Base-by-base conservation (phyloP, 2,888 invertebrate species). In the Hirtodrosophila alboralis region DNA sequence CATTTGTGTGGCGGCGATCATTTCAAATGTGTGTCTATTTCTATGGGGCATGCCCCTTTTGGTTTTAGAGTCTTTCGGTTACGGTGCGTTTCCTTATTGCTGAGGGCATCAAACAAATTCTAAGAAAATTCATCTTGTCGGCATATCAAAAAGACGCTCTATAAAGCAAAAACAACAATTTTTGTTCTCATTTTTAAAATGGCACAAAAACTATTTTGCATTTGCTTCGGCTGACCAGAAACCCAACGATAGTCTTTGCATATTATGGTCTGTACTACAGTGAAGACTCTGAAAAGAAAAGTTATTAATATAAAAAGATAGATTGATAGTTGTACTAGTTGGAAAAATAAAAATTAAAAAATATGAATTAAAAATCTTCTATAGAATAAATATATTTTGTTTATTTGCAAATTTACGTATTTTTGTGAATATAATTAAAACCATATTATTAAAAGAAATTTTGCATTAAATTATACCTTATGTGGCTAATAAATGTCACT, bases 191-290 rank as follows among this genome's bases (percentile, higher is more conserved):
- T 77, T 77, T n/a, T 64, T 47, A 61, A 71, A 72, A 79, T 60
- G 57, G 62, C 83, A 81, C 66, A 27, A 54, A n/a, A 53, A 45
- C 36, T 60, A 75, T 83, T 83, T 77, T 71, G 80, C 84, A 79
- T 67, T 47, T 54, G n/a, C n/a, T 44, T 51, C 36, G 30, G 14
- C 47, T 21, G 53, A 61, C 28, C 44, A 52, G 23, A 64, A 56
- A 51, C 31, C 47, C 47, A 37, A 12, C 31, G 34, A 10, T 33
- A 34, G 47, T 53, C 60, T 52, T 34, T 14, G 30, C 18, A 47
- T 18, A 5, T 18, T 5, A 18, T 18, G 5, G 18, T 2, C 5
- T 18, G 18, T 30, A 43, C 28, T 43, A 69, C 66, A 72, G 68
- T 60, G 34, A 6, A 26, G 40, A 51, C 49, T 51, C 30, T 23